phyloP scores from a whole-genome alignment of 2,113 vertebrate genomes.

The Phaethon lepturus region DNA sequence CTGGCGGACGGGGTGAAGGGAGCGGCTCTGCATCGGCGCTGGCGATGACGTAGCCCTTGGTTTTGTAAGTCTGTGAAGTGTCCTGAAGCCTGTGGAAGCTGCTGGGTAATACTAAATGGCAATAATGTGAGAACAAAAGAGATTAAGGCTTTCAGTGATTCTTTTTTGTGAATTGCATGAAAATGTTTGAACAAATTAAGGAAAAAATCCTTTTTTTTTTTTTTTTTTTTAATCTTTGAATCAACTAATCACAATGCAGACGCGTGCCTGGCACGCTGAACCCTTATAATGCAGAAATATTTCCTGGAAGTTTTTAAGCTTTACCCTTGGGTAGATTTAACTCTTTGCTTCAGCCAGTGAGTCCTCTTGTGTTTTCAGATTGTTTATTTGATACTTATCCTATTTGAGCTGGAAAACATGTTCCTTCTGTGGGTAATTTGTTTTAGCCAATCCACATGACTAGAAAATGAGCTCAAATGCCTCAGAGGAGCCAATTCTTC shows the following conservation, averaged over 20 bases:
- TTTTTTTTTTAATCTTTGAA: no score
- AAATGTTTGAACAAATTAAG: background rate
- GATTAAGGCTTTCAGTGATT: background rate
- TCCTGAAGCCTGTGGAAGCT: background rate
- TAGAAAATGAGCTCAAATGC: conserved; percentile 24
- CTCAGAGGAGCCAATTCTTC: conserved; percentile 27
- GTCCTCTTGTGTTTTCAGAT: background rate
- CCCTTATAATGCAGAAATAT: background rate
- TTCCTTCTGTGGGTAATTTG: background rate
- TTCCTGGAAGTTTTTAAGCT: background rate
- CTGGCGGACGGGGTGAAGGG: background rate
- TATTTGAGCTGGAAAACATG: background rate
- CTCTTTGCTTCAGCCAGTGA: background rate
- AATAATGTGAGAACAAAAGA: background rate
- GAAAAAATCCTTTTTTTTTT: background rate
- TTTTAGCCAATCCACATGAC: background rate
- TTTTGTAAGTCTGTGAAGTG: background rate
- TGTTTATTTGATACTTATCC: background rate
- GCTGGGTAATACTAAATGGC: background rate
- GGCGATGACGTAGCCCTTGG: background rate
- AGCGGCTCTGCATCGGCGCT: background rate
- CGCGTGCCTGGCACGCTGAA: background rate
- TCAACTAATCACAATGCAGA: no score
- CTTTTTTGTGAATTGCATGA: background rate
- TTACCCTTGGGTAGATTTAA: background rate